Evolutionary conservation across 2,797 vertebrate species (phyloP), one percentile per base, ranked within the genome.

Genomic region (Huso huso): DNA sequence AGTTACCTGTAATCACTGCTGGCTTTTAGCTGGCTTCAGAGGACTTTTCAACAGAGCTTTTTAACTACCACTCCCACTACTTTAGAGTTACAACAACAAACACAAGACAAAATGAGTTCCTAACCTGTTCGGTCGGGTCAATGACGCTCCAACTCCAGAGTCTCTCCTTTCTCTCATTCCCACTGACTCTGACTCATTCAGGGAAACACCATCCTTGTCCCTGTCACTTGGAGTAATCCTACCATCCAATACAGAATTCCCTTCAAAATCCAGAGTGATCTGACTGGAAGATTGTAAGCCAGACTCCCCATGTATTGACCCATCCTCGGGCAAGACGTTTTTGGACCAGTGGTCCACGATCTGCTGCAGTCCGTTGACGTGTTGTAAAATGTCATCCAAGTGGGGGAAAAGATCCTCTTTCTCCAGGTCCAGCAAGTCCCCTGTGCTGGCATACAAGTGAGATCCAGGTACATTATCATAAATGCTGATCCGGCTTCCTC

Each of bases 391-490:
- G 72, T 96, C 97, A 50, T 96, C 95, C 76, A 97, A 72, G 71
- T 94, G 94, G 55, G 95, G 93, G 71, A 97, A 93, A 68, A 97
- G 15, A 18, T 18, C 93, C 66, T 96, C 95, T 73, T 93, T 96
- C 79, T 95, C 95, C 72, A 98, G 78, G 80, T 98, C 95, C 74
- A 98, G 81, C 55, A 99, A 91, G 75, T 98, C 96, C 0, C 97
- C 97, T 0, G 96, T 98, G 78, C 95, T 97, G 76, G 97, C 96
- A 0, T 95, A 97, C 65, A 99, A 85, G 62, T 98, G 96, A 5
- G 95, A 97, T 57, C 93, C 92, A 0, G 97, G 96, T 49, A 99
- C 97, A 0, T 99, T 99, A 78, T 99, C 97, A 2, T 99, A 99
- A 76, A 99, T 91, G 55, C 97, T 99, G 77, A 99, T 83, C 23